These are phyloP conservation scores for Leptinotarsa tumamoca DNA, from an alignment of 2,888 invertebrate genomes.

Conservation along the genomic window DNA sequence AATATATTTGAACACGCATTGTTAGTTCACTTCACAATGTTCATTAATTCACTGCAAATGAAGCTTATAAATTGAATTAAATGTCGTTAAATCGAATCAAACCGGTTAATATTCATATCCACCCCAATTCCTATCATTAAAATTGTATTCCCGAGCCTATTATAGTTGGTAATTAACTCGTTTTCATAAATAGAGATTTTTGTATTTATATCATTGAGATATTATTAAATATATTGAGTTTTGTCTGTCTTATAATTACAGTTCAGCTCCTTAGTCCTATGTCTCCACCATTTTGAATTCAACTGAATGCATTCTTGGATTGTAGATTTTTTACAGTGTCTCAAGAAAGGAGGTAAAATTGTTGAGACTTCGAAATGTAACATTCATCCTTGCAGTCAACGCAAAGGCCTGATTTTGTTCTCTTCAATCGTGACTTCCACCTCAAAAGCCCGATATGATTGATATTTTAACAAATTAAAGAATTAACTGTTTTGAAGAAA, in stretches of 20 bases:
- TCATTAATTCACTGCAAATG: neutral
- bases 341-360: too few species aligned
- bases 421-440: too few species aligned
- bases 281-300: too few species aligned
- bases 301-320: too few species aligned
- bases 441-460: too few species aligned
- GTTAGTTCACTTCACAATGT: neutral
- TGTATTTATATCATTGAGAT: neutral
- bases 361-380: too few species aligned
- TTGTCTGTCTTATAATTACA: neutral
- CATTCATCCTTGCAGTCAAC: too few species aligned
- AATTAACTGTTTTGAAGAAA: too few species aligned
- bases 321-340: too few species aligned
- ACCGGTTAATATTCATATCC: neutral
- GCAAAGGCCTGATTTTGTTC: too few species aligned
- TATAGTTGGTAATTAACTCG: neutral
- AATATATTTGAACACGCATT: neutral
- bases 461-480: too few species aligned
- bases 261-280: too few species aligned
- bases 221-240: neutral
- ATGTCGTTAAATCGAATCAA: neutral
- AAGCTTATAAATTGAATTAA: neutral
- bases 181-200: conserved; percentile 12
- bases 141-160: neutral
- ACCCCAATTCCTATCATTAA: neutral